Conservation (phyloP, 2,113 vertebrate species). For the Alaudala cheleensis region DNA sequence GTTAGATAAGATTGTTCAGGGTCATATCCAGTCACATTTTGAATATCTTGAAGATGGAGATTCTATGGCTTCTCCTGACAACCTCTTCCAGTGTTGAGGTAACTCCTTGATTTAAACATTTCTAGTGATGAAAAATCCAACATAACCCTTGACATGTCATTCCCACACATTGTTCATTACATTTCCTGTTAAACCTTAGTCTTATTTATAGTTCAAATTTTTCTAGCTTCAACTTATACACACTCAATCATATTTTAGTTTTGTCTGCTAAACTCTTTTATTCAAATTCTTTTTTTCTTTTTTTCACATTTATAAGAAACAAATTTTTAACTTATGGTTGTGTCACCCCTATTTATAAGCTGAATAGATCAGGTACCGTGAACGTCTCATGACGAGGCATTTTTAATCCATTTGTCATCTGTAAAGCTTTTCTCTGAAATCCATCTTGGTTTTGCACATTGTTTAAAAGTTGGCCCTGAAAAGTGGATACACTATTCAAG, state of each 20-base stretch:
- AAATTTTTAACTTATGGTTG: not conserved
- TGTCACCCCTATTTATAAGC: not conserved
- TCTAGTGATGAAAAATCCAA: constrained; percentile 12
- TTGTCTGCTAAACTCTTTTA: not conserved
- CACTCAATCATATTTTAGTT: constrained; percentile 1
- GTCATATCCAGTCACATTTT: not conserved
- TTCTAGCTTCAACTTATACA: not conserved
- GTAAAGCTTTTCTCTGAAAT: not conserved
- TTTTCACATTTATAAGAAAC: not conserved
- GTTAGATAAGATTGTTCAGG: not conserved
- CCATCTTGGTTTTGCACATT: not conserved
- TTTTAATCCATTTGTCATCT: not conserved
- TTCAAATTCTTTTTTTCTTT: not conserved
- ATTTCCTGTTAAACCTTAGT: not conserved
- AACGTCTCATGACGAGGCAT: not conserved
- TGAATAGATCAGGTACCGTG: not conserved
- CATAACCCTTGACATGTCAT: constrained; percentile 37
- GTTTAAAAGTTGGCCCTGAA: not conserved
- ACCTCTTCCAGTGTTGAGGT: not conserved
- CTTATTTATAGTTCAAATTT: constrained; percentile 29
- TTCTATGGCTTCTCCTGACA: not conserved
- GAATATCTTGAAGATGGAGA: not conserved
- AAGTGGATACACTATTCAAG: not conserved
- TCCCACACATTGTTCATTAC: not conserved
- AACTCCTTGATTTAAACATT: constrained; percentile 26